Evolutionary conservation across 2,797 vertebrate genomes (phyloP).

Genomic region (Ctenosaura bakeri): DNA sequence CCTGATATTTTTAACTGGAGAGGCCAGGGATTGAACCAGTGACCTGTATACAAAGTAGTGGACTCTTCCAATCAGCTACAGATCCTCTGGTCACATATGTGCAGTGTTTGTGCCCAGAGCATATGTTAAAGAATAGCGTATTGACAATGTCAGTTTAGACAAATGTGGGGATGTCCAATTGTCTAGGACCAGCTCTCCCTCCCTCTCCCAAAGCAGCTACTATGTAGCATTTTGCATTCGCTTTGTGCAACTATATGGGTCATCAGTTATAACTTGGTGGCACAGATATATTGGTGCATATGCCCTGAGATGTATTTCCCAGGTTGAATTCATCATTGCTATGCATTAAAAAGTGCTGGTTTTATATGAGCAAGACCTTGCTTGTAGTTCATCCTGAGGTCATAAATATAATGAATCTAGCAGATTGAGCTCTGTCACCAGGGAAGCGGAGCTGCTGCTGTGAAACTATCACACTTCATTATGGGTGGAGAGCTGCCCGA

Average conservation of each 20-base stretch:
- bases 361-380: conserved; percentile 17
- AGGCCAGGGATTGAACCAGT: background rate
- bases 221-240: background rate
- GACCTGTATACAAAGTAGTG: background rate
- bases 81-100: background rate
- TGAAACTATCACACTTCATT: background rate
- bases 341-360: conserved; percentile 30
- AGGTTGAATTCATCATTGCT: background rate
- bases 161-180: background rate
- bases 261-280: conserved; percentile 6
- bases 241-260: conserved; percentile 8
- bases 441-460: background rate
- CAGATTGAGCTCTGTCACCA: background rate
- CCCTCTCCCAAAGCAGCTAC: background rate
- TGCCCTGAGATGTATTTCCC: conserved; percentile 3
- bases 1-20: background rate
- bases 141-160: background rate
- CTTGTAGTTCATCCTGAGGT: background rate
- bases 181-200: background rate
- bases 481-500: background rate
- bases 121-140: background rate
- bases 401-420: conserved; percentile 9
- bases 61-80: background rate
- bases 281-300: conserved; percentile 17
- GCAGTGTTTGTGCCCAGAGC: background rate